Evolutionary conservation across 2,888 invertebrate species (phyloP), one percentile per base, ranked within the genome.

Genomic region (Cheilosia vulpina): DNA sequence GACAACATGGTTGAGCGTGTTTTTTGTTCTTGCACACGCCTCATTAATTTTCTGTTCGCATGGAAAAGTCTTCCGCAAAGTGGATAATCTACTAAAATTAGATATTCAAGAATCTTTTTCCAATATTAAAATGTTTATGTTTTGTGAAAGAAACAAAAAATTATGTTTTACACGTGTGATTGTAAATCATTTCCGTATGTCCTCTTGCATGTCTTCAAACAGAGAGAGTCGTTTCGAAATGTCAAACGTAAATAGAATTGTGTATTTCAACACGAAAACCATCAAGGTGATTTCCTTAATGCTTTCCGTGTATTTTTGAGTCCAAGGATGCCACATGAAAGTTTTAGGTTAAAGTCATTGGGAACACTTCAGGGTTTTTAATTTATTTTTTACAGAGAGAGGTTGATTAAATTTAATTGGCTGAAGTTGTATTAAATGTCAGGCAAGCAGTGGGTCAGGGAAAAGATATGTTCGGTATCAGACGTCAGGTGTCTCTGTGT

Each of bases 251-350:
- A 47, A 47, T 47, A 47, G 47, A 47, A 19, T 19, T 47, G 7
- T 9, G 47, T 17, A 3, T 47, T 47, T 47, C 9, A 47, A 19
- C 13, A 2, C 9, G 3, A 11, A 47, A 1, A 47, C 2, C 43
- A 47, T 47, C 76, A 76, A 76, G 76, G 76, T 68, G 76, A 68
- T 47, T 47, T 47, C 47, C 47, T 47, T 47, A 47, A 17, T 19
- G 17, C 17, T 47, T 47, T 47, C 19, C 17, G 17, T 47, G 19
- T 7, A 17, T 17, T 47, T 47, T 47, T 19, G 47, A 47, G 47
- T 19, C 9, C 47, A 47, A 47, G 47, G 47, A 47, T 47, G 13
- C 38, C 4, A 3, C 4, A 38, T 38, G 3, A 38, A 38, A 38
- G 38, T 38, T 38, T 38, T 38, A 38, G 38, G 38, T 38, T 13